phyloP scores from a whole-genome alignment of 2,888 invertebrate species.

The Hymenopus coronatus region DNA sequence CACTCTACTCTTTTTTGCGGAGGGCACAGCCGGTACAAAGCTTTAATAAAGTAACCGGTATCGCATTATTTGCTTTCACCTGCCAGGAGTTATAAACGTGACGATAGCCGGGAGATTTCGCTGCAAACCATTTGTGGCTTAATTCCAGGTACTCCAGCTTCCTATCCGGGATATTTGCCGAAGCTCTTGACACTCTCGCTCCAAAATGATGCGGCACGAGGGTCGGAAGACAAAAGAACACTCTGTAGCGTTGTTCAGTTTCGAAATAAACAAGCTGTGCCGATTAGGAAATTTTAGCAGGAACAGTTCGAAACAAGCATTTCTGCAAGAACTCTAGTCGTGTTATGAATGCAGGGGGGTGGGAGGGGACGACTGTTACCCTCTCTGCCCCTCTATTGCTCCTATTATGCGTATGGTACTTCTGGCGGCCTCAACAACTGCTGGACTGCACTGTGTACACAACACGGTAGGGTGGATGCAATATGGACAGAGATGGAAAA shows the following conservation, averaged over 20 bases:
- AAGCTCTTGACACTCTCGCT: neutral
- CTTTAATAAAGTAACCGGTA: neutral
- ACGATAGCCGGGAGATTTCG: neutral
- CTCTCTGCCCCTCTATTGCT: neutral
- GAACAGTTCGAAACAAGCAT: neutral
- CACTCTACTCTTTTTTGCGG: neutral
- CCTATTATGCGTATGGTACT: conserved; percentile 12
- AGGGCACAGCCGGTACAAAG: neutral
- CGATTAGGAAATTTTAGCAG: neutral
- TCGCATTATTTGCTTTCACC: neutral
- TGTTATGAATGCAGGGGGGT: neutral
- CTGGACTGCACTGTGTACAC: conserved; percentile 5
- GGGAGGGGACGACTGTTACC: neutral
- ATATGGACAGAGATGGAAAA: conserved; percentile 21
- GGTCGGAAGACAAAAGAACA: neutral
- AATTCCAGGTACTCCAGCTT: neutral
- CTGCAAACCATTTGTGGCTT: neutral
- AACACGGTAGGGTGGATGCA: conserved; percentile 2
- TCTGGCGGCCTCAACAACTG: neutral
- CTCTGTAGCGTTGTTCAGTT: neutral
- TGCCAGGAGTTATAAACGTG: neutral
- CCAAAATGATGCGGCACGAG: neutral
- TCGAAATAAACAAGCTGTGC: neutral
- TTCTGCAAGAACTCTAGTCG: neutral
- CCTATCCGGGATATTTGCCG: neutral